Evolutionary conservation across 1,140 invertebrate species (phyloP).

Genomic region (Batillaria attramentaria): DNA sequence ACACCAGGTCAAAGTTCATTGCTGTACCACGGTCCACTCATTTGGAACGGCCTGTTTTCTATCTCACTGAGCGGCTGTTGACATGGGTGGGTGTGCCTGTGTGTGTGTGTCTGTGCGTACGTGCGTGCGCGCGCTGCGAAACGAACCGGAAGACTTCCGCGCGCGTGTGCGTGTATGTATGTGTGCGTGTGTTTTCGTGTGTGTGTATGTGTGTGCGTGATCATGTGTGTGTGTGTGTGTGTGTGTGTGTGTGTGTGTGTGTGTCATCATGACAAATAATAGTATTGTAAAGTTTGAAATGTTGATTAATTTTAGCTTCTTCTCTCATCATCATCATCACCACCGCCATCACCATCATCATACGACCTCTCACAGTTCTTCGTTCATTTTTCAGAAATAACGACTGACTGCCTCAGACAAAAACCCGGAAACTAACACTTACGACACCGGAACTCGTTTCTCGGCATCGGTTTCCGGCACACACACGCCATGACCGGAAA

Average conservation of each 20-base stretch:
- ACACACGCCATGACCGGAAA: not conserved
- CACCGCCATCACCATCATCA: not conserved
- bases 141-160: too few relatives aligned
- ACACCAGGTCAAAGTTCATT: too few relatives aligned
- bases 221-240: not conserved
- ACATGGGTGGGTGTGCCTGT: too few relatives aligned
- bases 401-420: not conserved
- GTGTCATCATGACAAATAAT: too few relatives aligned
- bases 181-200: not conserved
- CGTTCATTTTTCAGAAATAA: not conserved
- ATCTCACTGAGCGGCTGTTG: too few relatives aligned
- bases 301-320: not conserved
- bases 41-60: too few relatives aligned
- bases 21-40: too few relatives aligned
- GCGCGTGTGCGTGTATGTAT: too few relatives aligned
- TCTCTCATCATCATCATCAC: not conserved
- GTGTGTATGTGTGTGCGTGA: too few relatives aligned
- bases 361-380: not conserved
- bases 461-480: not conserved
- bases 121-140: too few relatives aligned
- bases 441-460: not conserved
- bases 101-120: too few relatives aligned
- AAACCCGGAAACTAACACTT: too few relatives aligned
- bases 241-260: not conserved
- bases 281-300: constrained; percentile 1